A percentile compares a stretch with the other conserved stretches of the same genome.
Conservation (phyloP, 2,888 invertebrate genomes). For the Pinctada fucata region DNA sequence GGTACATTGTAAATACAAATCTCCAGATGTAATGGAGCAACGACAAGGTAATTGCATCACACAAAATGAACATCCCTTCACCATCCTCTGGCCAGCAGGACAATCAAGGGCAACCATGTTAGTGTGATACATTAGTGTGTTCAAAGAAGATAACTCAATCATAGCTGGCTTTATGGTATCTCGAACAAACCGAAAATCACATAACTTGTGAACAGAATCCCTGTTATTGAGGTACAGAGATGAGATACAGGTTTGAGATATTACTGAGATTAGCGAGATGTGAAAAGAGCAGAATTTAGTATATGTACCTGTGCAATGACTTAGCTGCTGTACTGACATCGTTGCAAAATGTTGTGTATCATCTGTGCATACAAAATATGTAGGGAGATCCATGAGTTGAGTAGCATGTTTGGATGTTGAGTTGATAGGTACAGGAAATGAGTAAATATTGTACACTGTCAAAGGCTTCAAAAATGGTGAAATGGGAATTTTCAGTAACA, state of each 20-base stretch:
- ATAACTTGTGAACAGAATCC: constrained; percentile 1
- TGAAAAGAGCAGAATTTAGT: constrained; percentile 10
- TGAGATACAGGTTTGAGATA: constrained; percentile 15
- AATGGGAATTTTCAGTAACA: too few relatives aligned
- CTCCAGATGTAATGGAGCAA: constrained; percentile 27
- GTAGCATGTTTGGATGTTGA: background rate
- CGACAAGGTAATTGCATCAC: constrained; percentile 24
- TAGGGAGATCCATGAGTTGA: constrained; percentile 1
- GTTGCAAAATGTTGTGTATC: too few relatives aligned
- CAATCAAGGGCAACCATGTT: constrained; percentile 10
- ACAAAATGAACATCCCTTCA: constrained; percentile 19
- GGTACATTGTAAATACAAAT: constrained; percentile 31
- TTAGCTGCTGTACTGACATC: background rate
- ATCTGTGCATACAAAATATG: background rate
- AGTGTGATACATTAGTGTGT: constrained; percentile 7
- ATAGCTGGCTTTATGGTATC: constrained; percentile 10
- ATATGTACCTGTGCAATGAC: background rate
- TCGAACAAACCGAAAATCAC: constrained; percentile 30
- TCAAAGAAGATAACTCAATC: constrained; percentile 21
- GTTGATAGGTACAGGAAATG: too few relatives aligned
- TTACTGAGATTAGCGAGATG: background rate
- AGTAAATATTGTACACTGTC: too few relatives aligned
- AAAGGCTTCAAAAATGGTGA: too few relatives aligned
- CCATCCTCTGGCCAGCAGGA: constrained; percentile 4
- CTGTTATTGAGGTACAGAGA: constrained; percentile 23